Conservation (phyloP, 2,888 invertebrate genomes). For the Cheilosia grossa region DNA sequence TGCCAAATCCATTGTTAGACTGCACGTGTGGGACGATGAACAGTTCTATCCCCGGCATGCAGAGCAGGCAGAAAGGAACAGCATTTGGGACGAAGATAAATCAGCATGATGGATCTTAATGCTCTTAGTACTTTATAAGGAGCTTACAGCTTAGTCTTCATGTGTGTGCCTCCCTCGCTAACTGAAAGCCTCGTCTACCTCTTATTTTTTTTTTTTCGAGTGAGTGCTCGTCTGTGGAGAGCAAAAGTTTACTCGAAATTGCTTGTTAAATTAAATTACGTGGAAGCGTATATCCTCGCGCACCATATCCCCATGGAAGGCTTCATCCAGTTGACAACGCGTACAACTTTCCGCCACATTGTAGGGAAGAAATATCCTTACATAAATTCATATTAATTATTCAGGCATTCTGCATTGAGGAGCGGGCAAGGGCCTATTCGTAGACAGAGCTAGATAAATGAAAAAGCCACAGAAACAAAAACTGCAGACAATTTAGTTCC, state of each 20-base stretch:
- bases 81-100: background rate
- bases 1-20: constrained; percentile 62
- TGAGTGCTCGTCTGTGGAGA: background rate
- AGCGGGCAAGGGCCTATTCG: background rate
- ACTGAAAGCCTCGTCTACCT: constrained; percentile 21
- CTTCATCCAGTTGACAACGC: constrained; percentile 41
- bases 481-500: background rate
- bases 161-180: constrained; percentile 15
- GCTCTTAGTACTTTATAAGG: constrained; percentile 56
- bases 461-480: constrained; percentile 9
- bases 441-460: background rate
- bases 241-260: constrained; percentile 41
- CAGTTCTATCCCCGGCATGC: constrained; percentile 6
- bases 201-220: background rate
- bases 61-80: background rate
- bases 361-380: constrained; percentile 36
- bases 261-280: constrained; percentile 68
- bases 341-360: constrained; percentile 5
- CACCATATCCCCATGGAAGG: constrained; percentile 16
- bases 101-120: constrained; percentile 61
- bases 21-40: constrained; percentile 43
- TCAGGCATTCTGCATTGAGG: constrained; percentile 29
- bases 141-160: constrained; percentile 25
- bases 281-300: constrained; percentile 48
- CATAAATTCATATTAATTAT: constrained; percentile 65